phyloP scores from a whole-genome alignment of 2,797 vertebrate genomes.

The Mycteria americana region DNA sequence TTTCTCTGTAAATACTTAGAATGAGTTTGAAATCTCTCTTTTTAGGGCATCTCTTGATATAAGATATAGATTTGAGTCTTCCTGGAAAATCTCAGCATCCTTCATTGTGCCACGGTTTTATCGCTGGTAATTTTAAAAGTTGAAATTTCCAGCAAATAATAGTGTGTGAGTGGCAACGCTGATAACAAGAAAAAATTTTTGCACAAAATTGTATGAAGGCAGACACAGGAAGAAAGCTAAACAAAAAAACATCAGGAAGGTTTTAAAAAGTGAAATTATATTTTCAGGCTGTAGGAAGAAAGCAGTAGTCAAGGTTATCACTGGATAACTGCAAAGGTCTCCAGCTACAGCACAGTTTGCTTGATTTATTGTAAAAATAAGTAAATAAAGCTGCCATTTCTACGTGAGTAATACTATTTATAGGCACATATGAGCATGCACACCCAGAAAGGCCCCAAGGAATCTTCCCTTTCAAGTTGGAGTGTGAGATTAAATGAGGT shows the following conservation, averaged over 20 bases:
- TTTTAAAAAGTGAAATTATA: background rate
- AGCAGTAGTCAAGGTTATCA: too few relatives aligned
- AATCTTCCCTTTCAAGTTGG: background rate
- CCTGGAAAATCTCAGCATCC: background rate
- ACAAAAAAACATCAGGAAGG: background rate
- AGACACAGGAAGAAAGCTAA: background rate
- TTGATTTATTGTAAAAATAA: too few relatives aligned
- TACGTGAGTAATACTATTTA: accelerated
- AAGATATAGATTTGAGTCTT: background rate
- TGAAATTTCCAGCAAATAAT: background rate
- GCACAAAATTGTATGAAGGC: background rate
- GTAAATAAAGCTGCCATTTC: background rate
- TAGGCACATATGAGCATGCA: accelerated
- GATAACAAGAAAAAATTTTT: background rate
- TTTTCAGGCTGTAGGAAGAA: background rate
- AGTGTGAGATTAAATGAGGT: background rate
- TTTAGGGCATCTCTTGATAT: background rate
- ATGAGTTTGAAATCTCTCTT: background rate
- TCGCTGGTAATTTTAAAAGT: background rate
- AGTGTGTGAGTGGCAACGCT: too few relatives aligned
- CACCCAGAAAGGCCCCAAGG: background rate
- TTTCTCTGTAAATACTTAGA: background rate
- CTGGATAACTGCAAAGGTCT: background rate
- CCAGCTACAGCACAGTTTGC: background rate
- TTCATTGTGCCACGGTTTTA: background rate